Percentiles rank a stretch among this genome's conserved stretches.
Conservation (phyloP, 1,140 invertebrate genomes). For the Drosophila pachea region DNA sequence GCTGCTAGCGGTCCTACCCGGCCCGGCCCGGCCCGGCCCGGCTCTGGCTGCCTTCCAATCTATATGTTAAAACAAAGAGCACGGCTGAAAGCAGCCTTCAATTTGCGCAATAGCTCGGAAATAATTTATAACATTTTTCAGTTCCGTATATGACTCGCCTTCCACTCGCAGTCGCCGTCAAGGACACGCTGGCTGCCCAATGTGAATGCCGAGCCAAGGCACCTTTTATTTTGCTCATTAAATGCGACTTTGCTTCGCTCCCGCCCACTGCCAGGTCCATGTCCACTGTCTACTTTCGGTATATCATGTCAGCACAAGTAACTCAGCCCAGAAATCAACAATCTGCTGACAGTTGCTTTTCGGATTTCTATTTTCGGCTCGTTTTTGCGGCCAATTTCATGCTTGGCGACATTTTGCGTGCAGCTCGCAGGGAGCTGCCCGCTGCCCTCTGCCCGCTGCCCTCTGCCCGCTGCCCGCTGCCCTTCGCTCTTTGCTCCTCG, state of each 20-base stretch:
- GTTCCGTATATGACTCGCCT: slow-evolving; percentile 14
- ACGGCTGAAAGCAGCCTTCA: slow-evolving; percentile 64
- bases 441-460: too few relatives aligned
- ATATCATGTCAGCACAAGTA: slow-evolving; percentile 67
- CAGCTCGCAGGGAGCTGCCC: too few relatives aligned
- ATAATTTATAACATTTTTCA: slow-evolving; percentile 73
- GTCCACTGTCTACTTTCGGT: slow-evolving; percentile 47
- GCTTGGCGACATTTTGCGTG: slow-evolving; percentile 63
- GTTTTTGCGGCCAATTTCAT: slow-evolving; percentile 60
- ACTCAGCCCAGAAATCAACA: slow-evolving; percentile 54
- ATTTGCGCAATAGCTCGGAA: slow-evolving; percentile 72
- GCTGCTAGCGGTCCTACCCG: too few relatives aligned
- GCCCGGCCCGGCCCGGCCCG: background rate
- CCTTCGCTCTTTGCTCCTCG: slow-evolving; percentile 22
- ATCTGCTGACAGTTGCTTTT: slow-evolving; percentile 70
- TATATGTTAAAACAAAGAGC: slow-evolving; percentile 72
- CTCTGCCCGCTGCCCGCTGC: too few relatives aligned
- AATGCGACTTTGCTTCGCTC: slow-evolving; percentile 63
- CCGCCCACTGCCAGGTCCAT: background rate
- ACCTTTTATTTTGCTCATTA: slow-evolving; percentile 53
- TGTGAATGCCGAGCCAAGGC: slow-evolving; percentile 20
- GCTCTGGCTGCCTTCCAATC: slow-evolving; percentile 56
- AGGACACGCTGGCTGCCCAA: background rate
- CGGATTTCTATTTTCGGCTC: slow-evolving; percentile 26
- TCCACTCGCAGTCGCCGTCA: background rate